Conservation (phyloP, 2,113 vertebrate genomes). For the Puntigrus tetrazona region DNA sequence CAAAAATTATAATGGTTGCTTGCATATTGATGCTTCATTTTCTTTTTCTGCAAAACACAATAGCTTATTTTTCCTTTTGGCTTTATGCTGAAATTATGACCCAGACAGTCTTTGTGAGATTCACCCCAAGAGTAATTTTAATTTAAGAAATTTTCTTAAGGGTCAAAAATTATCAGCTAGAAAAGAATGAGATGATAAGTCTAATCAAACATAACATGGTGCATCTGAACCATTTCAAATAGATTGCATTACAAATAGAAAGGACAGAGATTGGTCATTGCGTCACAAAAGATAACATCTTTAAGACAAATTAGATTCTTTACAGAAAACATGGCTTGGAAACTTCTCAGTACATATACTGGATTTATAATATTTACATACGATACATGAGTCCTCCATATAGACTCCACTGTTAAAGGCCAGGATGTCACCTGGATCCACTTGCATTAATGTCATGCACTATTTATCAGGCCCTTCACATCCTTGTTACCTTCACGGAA, state of each 20-base stretch:
- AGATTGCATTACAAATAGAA: constrained; percentile 61
- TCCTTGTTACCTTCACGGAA: constrained; percentile 18
- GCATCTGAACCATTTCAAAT: constrained; percentile 32
- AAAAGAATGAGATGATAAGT: neutral
- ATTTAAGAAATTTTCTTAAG: neutral
- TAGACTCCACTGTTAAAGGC: constrained; percentile 26
- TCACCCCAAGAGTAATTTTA: neutral
- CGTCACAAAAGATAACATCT: constrained; percentile 59
- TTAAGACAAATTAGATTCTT: constrained; percentile 58
- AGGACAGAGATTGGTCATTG: constrained; percentile 52
- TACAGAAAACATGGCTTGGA: constrained; percentile 68
- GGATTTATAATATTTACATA: constrained; percentile 39
- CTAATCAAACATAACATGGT: constrained; percentile 4
- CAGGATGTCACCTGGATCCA: constrained; percentile 26
- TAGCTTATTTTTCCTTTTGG: neutral
- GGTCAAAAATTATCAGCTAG: neutral
- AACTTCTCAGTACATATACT: constrained; percentile 24
- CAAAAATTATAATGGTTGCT: neutral
- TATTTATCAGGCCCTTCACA: neutral
- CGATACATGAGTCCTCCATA: constrained; percentile 29
- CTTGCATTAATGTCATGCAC: constrained; percentile 20
- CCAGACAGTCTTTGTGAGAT: neutral
- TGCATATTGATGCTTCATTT: neutral
- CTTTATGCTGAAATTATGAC: neutral
- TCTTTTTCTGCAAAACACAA: neutral